Base-by-base conservation (phyloP, 1,140 invertebrate species). In the Drosophila jambulina region DNA sequence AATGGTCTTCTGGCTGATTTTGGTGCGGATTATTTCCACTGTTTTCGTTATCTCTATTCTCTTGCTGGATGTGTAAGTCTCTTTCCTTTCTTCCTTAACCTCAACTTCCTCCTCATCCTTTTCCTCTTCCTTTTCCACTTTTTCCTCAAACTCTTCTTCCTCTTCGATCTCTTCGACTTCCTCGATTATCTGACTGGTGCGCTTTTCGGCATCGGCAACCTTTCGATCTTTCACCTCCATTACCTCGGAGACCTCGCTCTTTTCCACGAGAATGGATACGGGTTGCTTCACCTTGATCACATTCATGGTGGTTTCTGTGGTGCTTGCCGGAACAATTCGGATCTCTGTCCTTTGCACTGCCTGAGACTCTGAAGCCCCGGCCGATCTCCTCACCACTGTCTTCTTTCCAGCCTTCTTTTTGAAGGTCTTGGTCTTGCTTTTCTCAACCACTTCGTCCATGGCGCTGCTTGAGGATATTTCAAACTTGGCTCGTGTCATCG, bases 401-500 rank as follows among this genome's bases (percentile, higher is more conserved):
- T 91, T 91, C 53, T 85, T 90, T 2, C 62, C 74, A 17, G 61
- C 34, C 34, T 78, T 91, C 74, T 93, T 91, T 54, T 90, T 93
- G n/a, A 82, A 51, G 9, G 88, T 93, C 82, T 94, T 93, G 29
- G 68, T 68, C 69, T 93, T 93, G 49, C 72, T 76, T 46, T 78
- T 21, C 12, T 72, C 61, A 19, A 69, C 36, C 75, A 93, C 93
- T 63, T 92, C 91, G 63, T 82, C 93, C 10, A 65, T 13, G 10
- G 54, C 54, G 10, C 77, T 57, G 13, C 90, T 74, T 6, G 93
- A 91, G 25, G 92, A 93, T 65, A 97, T 95, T 74, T 95, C 95
- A 38, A 98, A 93, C 93, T 95, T 96, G 3, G 96, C 97, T 93
- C 96, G 97, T 3, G 96, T 96, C 58, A 95, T 94, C n/a, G 95